Conservation (phyloP, 2,888 invertebrate species). For the Diadegma fenestrale region DNA sequence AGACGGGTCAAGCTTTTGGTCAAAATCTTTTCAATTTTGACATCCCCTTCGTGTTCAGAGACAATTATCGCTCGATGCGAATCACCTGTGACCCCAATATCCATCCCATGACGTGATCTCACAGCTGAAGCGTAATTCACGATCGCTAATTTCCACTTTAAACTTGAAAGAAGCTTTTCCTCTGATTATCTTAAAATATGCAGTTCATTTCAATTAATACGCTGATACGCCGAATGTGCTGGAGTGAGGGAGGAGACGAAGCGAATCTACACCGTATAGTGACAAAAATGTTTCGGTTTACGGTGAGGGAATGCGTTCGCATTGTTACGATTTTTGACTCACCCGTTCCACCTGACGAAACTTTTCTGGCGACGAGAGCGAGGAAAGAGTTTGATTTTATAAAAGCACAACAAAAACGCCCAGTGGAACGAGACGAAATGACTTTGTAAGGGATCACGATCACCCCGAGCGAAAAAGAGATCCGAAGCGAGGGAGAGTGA, state of each 20-base stretch:
- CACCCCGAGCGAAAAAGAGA: background rate
- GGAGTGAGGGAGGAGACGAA: background rate
- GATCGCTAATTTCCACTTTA: background rate
- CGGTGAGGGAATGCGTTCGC: too few species aligned
- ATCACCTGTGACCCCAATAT: background rate
- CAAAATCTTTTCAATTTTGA: background rate
- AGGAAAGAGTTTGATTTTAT: slow-evolving; percentile 32
- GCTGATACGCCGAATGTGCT: background rate
- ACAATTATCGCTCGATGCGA: background rate
- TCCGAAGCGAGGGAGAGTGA: background rate
- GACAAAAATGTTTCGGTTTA: too few species aligned
- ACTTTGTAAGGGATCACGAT: slow-evolving; percentile 11
- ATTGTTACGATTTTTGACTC: too few species aligned
- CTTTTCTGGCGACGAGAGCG: background rate
- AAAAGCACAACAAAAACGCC: slow-evolving; percentile 12
- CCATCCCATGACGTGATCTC: background rate
- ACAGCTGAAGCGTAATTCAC: background rate
- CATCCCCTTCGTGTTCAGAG: background rate
- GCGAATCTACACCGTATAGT: background rate
- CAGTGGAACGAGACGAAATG: background rate
- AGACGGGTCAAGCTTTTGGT: background rate
- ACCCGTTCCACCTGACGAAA: background rate
- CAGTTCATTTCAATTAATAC: background rate
- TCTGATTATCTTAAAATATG: slow-evolving; percentile 6
- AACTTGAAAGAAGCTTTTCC: background rate